A percentile compares a stretch with the other conserved stretches of the same genome.
phyloP scores from a whole-genome alignment of 2,113 vertebrate species.

The Scalopus aquaticus region DNA sequence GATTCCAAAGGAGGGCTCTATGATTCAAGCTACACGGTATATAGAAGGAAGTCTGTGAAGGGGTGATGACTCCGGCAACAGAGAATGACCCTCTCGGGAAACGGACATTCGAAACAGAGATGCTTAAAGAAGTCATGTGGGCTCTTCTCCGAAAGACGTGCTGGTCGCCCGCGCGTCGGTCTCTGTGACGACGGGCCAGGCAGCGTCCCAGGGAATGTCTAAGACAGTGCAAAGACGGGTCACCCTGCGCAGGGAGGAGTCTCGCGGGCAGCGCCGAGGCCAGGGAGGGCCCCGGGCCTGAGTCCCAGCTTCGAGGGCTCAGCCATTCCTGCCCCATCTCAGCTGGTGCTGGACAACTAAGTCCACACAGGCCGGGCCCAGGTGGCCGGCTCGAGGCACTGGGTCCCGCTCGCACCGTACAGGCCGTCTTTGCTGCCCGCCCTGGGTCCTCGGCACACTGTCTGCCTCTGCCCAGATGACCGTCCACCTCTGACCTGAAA shows the following conservation, averaged over 20 bases:
- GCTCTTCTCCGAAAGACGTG: constrained; percentile 27
- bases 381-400: no score
- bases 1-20: not conserved
- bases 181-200: constrained; percentile 52
- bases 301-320: not conserved
- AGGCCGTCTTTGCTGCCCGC: no score
- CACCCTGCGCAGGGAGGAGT: no score
- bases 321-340: not conserved
- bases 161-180: constrained; percentile 8
- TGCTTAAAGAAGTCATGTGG: constrained; percentile 46
- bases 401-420: no score
- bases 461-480: not conserved
- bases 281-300: no score
- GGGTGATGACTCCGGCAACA: constrained; percentile 34
- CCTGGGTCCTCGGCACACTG: no score
- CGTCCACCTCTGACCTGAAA: constrained; percentile 69
- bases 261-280: no score
- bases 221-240: not conserved
- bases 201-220: constrained; percentile 36
- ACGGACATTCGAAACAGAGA: constrained; percentile 70
- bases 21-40: not conserved
- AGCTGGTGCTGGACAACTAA: not conserved
- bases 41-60: not conserved
- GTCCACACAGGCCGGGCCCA: not conserved
- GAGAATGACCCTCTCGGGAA: constrained; percentile 21